A percentile compares a stretch with the other conserved stretches of the same genome.
Evolutionary conservation across 2,797 vertebrate genomes (phyloP).

Genomic region (Myoxocephalus aenaeus): DNA sequence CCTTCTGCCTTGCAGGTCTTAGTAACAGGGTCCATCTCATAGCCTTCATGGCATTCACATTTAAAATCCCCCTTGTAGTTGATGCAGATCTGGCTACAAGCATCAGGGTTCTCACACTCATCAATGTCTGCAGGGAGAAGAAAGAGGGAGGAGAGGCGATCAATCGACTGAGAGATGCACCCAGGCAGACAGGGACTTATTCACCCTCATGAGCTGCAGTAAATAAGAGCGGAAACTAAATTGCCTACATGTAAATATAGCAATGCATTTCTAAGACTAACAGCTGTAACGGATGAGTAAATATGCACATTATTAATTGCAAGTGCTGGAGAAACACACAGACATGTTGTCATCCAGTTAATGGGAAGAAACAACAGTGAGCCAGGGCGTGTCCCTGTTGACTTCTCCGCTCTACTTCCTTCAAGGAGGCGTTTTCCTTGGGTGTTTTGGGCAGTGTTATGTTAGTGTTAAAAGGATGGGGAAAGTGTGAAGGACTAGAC

Average conservation of each 20-base stretch:
- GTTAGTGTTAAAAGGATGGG: slow-evolving; percentile 51
- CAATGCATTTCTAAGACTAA: slow-evolving; percentile 7
- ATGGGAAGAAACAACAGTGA: slow-evolving; percentile 17
- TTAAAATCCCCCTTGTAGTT: slow-evolving; percentile 99
- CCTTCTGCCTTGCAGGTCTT: slow-evolving; percentile 98
- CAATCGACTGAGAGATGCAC: slow-evolving; percentile 18
- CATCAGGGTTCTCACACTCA: slow-evolving; percentile 94
- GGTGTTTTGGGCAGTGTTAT: slow-evolving; percentile 35
- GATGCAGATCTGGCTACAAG: slow-evolving; percentile 98
- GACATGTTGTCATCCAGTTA: not conserved
- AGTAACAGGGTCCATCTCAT: slow-evolving; percentile 95
- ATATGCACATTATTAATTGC: slow-evolving; percentile 21
- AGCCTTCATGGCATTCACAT: slow-evolving; percentile 95
- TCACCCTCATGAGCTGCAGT: slow-evolving; percentile 3
- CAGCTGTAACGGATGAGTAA: not conserved
- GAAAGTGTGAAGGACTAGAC: slow-evolving; percentile 64
- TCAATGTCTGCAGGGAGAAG: slow-evolving; percentile 89
- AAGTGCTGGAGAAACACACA: slow-evolving; percentile 3
- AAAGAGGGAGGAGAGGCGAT: slow-evolving; percentile 26
- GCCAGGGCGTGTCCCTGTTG: slow-evolving; percentile 14
- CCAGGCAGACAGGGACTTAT: slow-evolving; percentile 20
- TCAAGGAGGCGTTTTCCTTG: slow-evolving; percentile 24
- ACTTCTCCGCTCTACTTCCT: slow-evolving; percentile 40
- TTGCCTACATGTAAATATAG: slow-evolving; percentile 14
- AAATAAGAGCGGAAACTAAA: slow-evolving; percentile 2